A percentile compares a stretch with the other conserved stretches of the same genome.
Conservation (phyloP, 2,797 vertebrate species). For the Podarcis siculus region DNA sequence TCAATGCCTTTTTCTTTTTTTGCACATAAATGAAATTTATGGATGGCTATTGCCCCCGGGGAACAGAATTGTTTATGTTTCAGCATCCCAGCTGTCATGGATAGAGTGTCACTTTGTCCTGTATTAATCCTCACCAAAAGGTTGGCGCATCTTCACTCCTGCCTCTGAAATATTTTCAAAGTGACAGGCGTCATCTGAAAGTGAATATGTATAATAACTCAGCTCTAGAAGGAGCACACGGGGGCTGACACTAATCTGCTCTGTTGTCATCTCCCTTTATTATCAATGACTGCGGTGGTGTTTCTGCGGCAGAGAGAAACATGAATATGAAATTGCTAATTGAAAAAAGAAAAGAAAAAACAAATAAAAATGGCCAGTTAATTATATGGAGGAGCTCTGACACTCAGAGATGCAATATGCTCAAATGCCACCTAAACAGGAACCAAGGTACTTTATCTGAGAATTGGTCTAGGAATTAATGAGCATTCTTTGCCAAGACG, state of each 20-base stretch:
- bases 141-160: conserved; percentile 62
- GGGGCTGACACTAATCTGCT: conserved; percentile 73
- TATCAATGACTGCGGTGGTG: conserved; percentile 68
- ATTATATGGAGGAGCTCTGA: conserved; percentile 74
- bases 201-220: conserved; percentile 71
- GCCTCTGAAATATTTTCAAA: conserved; percentile 66
- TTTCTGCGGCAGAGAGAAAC: conserved; percentile 50
- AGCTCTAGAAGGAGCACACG: conserved; percentile 61
- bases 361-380: conserved; percentile 80
- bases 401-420: conserved; percentile 69
- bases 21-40: conserved; percentile 68
- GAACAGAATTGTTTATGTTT: conserved; percentile 62
- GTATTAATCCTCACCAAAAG: conserved; percentile 61
- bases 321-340: conserved; percentile 71
- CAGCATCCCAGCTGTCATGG: conserved; percentile 56
- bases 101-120: conserved; percentile 49
- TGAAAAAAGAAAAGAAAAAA: conserved; percentile 67
- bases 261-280: conserved; percentile 73
- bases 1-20: conserved; percentile 40
- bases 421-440: conserved; percentile 55
- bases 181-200: conserved; percentile 73
- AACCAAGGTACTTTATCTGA: conserved; percentile 68
- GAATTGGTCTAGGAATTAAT: conserved; percentile 73
- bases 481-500: conserved; percentile 63
- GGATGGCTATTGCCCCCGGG: conserved; percentile 47